phyloP scores from a whole-genome alignment of 30 jellyfish, hydroid and myxozoan genomes.

The Cassiopea andromeda region DNA sequence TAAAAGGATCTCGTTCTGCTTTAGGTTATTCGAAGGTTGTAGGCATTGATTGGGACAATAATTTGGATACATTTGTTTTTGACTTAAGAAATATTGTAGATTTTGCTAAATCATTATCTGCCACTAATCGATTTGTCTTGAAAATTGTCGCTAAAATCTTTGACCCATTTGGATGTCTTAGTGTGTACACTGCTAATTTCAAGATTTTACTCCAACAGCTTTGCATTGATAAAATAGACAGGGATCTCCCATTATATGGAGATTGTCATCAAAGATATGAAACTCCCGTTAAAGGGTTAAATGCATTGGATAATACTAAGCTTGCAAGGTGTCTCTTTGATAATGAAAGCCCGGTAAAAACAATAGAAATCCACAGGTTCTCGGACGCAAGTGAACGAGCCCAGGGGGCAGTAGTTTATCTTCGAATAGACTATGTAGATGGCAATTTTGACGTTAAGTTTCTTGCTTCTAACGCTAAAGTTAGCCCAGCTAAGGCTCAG shows the following conservation, averaged over 20 bases:
- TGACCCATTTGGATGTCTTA: slow-evolving; percentile 81
- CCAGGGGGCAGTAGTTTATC: slow-evolving; percentile 74
- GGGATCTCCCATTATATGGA: slow-evolving; percentile 59
- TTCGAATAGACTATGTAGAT: slow-evolving; percentile 48
- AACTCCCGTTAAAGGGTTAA: slow-evolving; percentile 18
- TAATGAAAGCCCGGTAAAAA: slow-evolving; percentile 10
- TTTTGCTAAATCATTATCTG: slow-evolving; percentile 48
- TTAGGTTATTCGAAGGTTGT: not conserved
- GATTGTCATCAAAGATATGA: slow-evolving; percentile 19
- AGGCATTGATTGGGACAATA: slow-evolving; percentile 61
- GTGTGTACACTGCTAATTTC: slow-evolving; percentile 45
- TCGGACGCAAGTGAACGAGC: slow-evolving; percentile 76
- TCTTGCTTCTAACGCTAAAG: slow-evolving; percentile 78
- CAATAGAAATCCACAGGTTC: slow-evolving; percentile 67
- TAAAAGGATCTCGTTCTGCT: slow-evolving; percentile 16
- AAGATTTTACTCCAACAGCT: slow-evolving; percentile 59
- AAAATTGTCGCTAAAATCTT: slow-evolving; percentile 75
- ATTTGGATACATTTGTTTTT: slow-evolving; percentile 32
- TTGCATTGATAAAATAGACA: slow-evolving; percentile 63
- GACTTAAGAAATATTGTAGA: slow-evolving; percentile 38
- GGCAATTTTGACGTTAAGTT: slow-evolving; percentile 54
- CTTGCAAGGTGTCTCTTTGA: slow-evolving; percentile 41
- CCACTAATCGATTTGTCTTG: slow-evolving; percentile 60
- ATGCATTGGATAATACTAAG: not conserved
- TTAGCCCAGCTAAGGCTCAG: slow-evolving; percentile 57